Percentiles rank a stretch among this genome's conserved stretches.
Evolutionary conservation across 2,113 vertebrate species (phyloP).

Genomic region (Megaleporinus macrocephalus): DNA sequence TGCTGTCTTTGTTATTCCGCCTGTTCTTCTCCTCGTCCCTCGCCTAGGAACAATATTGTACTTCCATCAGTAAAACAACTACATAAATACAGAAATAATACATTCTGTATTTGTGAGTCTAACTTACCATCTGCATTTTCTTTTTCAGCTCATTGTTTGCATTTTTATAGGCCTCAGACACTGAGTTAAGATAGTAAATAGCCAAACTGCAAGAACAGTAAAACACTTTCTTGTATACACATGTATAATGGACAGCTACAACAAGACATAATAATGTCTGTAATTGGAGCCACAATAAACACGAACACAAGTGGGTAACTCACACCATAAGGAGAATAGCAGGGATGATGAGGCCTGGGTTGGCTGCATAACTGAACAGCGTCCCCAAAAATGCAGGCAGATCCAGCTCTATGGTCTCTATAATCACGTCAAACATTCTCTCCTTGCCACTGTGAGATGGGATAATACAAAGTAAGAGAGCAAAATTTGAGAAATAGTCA

Average conservation of each 20-base stretch:
- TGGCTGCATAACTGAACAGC: conserved; percentile 90
- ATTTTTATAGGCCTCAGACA: conserved; percentile 87
- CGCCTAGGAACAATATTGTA: conserved; percentile 76
- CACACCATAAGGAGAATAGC: conserved; percentile 97
- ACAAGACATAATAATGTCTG: not conserved
- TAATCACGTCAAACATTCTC: conserved; percentile 95
- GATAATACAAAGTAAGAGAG: not conserved
- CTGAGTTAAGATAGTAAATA: conserved; percentile 95
- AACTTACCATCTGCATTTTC: conserved; percentile 93
- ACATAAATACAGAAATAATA: not conserved
- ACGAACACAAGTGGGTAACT: conserved; percentile 66
- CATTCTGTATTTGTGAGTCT: no score
- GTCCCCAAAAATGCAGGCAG: conserved; percentile 93
- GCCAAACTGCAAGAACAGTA: conserved; percentile 81
- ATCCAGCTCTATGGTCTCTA: conserved; percentile 92
- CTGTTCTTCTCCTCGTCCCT: conserved; percentile 92
- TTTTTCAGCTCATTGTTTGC: conserved; percentile 91
- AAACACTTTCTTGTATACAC: not conserved
- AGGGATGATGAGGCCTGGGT: conserved; percentile 95
- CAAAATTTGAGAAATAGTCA: not conserved
- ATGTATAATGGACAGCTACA: not conserved
- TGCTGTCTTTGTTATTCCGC: conserved; percentile 85
- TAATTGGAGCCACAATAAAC: not conserved
- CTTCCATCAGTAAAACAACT: not conserved
- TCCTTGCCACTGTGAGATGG: conserved; percentile 83